phyloP scores from a whole-genome alignment of 2,113 vertebrate genomes.

The Mus pahari region DNA sequence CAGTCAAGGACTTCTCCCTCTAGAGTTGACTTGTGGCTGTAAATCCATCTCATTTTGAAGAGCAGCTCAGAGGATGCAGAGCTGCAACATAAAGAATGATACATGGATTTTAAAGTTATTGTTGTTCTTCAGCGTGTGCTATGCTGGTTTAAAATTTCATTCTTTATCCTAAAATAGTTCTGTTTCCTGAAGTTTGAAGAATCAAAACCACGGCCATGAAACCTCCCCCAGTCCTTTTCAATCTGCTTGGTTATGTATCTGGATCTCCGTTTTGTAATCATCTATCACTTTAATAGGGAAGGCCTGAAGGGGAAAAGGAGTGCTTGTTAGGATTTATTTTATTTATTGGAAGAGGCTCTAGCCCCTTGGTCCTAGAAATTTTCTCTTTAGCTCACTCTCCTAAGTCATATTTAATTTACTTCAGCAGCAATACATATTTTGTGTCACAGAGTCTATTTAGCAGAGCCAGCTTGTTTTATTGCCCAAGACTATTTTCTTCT shows the following conservation, averaged over 20 bases:
- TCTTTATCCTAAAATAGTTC: constrained; percentile 60
- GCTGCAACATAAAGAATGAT: neutral
- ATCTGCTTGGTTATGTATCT: constrained; percentile 50
- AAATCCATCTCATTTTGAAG: constrained; percentile 2
- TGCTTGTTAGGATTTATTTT: constrained; percentile 76
- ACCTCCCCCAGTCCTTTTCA: constrained; percentile 7
- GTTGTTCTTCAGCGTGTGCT: neutral
- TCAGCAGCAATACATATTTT: constrained; percentile 72
- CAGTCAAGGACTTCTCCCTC: constrained; percentile 33
- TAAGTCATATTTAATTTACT: constrained; percentile 79
- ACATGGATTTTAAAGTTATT: neutral
- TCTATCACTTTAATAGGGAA: constrained; percentile 79
- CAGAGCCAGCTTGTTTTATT: constrained; percentile 70
- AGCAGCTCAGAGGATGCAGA: neutral
- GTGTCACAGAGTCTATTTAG: constrained; percentile 76
- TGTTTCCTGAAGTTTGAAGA: constrained; percentile 59
- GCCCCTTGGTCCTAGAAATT: constrained; percentile 63
- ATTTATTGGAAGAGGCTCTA: constrained; percentile 75
- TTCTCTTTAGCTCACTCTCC: constrained; percentile 71
- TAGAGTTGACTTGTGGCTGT: neutral
- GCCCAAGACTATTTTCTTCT: constrained; percentile 63
- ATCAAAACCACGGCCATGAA: constrained; percentile 58
- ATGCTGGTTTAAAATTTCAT: constrained; percentile 36
- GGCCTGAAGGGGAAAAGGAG: constrained; percentile 38
- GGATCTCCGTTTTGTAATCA: constrained; percentile 65